phyloP scores from a whole-genome alignment of 2,113 vertebrate species.

The Zosterops japonicus region DNA sequence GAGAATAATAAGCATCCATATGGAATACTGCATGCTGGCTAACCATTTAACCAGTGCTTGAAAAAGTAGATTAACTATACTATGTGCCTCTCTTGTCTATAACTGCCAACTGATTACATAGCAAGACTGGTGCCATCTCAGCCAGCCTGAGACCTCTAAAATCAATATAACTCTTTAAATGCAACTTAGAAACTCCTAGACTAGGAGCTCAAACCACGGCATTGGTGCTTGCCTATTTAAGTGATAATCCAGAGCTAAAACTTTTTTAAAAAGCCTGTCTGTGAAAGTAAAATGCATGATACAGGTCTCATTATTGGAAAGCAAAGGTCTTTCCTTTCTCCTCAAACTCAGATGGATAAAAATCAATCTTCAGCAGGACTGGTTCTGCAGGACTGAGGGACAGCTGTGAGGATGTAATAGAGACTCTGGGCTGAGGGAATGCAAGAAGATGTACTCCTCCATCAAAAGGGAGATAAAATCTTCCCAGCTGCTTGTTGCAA shows the following conservation, averaged over 20 bases:
- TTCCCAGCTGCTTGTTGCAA: constrained; percentile 16
- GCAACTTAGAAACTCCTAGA: background rate
- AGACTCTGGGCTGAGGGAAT: background rate
- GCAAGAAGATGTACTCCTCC: background rate
- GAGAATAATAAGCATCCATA: constrained; percentile 16
- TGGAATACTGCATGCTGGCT: background rate
- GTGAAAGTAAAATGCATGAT: background rate
- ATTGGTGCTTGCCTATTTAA: background rate
- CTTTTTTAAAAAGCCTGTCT: background rate
- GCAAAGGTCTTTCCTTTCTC: constrained; percentile 22
- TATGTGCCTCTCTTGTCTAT: background rate
- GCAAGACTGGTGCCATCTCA: background rate
- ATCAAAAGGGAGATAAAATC: constrained; percentile 12
- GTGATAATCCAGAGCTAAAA: background rate
- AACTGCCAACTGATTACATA: background rate
- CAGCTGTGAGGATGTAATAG: background rate
- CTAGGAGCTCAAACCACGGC: background rate
- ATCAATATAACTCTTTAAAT: background rate
- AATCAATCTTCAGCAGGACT: background rate
- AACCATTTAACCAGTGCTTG: constrained; percentile 26
- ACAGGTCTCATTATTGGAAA: background rate
- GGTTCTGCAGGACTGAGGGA: background rate
- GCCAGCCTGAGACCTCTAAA: background rate
- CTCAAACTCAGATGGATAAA: background rate
- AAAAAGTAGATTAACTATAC: background rate